Percentiles rank a stretch among this genome's conserved stretches.
Conservation (phyloP, 2,888 invertebrate genomes). For the Lepidochitona cinerea region DNA sequence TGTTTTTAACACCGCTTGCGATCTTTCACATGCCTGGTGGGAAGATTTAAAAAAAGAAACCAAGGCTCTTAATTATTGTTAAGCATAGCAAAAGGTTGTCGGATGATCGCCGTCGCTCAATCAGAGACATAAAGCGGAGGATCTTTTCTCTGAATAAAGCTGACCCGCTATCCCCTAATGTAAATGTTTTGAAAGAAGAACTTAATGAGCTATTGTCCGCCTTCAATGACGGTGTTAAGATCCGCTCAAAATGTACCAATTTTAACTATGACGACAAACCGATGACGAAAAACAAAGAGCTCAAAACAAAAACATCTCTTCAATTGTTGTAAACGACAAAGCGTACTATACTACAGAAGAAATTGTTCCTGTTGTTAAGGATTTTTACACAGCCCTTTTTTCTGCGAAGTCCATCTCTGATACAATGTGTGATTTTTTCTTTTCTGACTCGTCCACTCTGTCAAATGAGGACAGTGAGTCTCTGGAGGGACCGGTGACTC, state of each 20-base stretch:
- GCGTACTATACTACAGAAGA: no score
- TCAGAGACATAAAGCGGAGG: neutral
- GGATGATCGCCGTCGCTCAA: neutral
- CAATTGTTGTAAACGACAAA: neutral
- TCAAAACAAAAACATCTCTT: neutral
- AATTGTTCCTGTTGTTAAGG: neutral
- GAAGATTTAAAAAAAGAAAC: neutral
- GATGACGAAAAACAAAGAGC: neutral
- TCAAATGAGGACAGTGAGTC: neutral
- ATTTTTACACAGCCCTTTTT: constrained; percentile 1
- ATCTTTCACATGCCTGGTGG: no score
- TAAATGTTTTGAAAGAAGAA: neutral
- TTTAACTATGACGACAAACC: constrained; percentile 10
- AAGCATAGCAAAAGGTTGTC: neutral
- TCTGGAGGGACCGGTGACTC: neutral
- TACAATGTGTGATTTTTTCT: neutral
- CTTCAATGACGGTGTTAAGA: neutral
- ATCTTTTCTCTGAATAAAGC: neutral
- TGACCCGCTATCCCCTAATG: neutral
- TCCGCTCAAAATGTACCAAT: neutral
- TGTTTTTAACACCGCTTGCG: neutral
- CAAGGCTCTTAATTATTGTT: neutral
- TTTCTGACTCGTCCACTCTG: neutral
- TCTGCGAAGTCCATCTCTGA: neutral
- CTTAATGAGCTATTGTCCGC: neutral